Evolutionary conservation across 2,113 vertebrate species (phyloP), one percentile per base, ranked within the genome.

Genomic region (Poeciliopsis turrubarensis): DNA sequence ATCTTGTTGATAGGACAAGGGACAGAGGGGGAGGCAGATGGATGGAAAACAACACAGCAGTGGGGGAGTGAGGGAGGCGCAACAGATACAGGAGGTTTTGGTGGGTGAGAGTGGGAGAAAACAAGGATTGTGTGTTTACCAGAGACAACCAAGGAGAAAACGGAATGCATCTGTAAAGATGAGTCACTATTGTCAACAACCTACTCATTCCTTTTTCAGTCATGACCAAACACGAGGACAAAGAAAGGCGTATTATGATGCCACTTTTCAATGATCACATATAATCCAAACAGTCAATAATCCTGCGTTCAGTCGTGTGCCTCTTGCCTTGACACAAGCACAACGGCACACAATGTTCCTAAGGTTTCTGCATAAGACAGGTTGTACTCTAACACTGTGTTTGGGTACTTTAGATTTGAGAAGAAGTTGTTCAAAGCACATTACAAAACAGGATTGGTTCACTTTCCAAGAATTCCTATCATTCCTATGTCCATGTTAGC

Each of bases 151-250:
- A 63, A 72, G 81, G 25, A 73, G 79, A 70, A 81, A 81, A 88
- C n/a, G 83, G 83, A 90, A 91, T 89, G 81, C 79, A 54, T 87
- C 68, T 81, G 80, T 75, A 39, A 69, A 73, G 73, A 87, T 87
- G 87, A 86, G 90, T 92, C 90, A 92, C 82, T 80, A 80, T 83
- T 87, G 85, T 84, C 86, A 84, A 89, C 89, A 83, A 69, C 72
- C 75, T 83, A 77, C 67, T 81, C 69, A 73, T 81, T 84, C 75
- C 72, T 77, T 66, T 70, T 81, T 82, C 78, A 74, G 68, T 87
- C 78, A 75, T 68, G 74, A 71, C 77, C 61, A 68, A 76, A 85
- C 68, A 80, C 1, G 63, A 81, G 51, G 69, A 89, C 79, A 89
- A 83, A 82, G 76, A 73, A 65, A 70, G 70, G 72, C 77, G 73